Percentiles rank a stretch among this genome's conserved stretches.
Conservation (phyloP, 2,113 vertebrate species). For the Lampris incognitus region DNA sequence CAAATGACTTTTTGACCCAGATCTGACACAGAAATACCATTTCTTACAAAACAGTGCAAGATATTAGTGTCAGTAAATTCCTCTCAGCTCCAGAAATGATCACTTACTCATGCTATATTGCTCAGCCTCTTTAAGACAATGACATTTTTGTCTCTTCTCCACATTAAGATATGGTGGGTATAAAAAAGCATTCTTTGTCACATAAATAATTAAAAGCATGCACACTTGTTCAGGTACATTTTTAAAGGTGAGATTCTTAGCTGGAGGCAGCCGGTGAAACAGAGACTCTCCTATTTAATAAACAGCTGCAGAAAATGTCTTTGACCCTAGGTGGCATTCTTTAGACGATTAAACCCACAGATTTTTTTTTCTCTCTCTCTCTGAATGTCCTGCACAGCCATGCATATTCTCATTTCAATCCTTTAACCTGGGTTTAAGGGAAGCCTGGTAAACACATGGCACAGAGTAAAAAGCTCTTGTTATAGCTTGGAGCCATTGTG, state of each 20-base stretch:
- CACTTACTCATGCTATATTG: constrained; percentile 15
- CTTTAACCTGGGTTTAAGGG: constrained; percentile 27
- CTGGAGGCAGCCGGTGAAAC: constrained; percentile 28
- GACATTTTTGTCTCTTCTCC: constrained; percentile 42
- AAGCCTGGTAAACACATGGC: constrained; percentile 55
- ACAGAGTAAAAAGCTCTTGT: constrained; percentile 40
- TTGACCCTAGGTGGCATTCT: constrained; percentile 36
- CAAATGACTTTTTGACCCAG: constrained; percentile 18
- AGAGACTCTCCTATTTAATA: constrained; percentile 22
- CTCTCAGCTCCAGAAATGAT: constrained; percentile 26
- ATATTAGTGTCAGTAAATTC: constrained; percentile 41
- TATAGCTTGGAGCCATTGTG: constrained; percentile 40
- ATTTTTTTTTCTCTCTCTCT: background rate
- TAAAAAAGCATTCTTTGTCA: constrained; percentile 21
- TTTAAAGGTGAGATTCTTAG: constrained; percentile 29
- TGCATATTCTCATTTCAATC: constrained; percentile 25
- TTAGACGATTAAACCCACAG: constrained; percentile 18
- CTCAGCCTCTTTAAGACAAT: constrained; percentile 38
- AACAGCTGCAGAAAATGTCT: constrained; percentile 22
- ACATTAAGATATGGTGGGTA: background rate
- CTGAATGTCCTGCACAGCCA: background rate
- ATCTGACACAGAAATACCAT: background rate
- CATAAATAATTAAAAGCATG: constrained; percentile 33
- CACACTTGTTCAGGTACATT: constrained; percentile 11
- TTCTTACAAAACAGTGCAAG: constrained; percentile 27